A percentile compares a stretch with the other conserved stretches of the same genome.
Conservation (phyloP, 53 echinoderm and acorn worm genomes). For the Echinometra lucunter region DNA sequence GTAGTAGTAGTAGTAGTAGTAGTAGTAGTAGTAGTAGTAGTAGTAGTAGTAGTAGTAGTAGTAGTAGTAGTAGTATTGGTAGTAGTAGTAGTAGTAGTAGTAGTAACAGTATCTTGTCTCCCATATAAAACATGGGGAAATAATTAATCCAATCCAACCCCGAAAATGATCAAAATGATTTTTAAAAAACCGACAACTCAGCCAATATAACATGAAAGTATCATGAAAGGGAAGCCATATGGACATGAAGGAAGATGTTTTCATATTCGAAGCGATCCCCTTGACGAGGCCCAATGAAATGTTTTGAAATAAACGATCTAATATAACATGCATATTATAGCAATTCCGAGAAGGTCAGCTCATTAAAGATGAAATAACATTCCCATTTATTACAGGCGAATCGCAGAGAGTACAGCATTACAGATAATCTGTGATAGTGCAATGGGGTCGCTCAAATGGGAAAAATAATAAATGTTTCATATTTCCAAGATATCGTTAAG, state of each 20-base stretch:
- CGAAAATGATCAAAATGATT: neutral
- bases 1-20: too few species aligned
- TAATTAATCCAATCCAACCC: too few species aligned
- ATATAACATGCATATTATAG: neutral
- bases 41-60: too few species aligned
- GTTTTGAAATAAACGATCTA: neutral
- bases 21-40: too few species aligned
- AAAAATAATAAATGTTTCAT: neutral
- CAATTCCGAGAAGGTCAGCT: neutral
- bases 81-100: too few species aligned
- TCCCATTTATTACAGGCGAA: neutral
- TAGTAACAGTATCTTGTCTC: too few species aligned
- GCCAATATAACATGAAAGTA: neutral
- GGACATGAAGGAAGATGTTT: neutral
- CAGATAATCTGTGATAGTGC: neutral
- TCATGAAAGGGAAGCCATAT: neutral
- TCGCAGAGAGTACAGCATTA: neutral
- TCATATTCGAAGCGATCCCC: neutral
- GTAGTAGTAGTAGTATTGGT: too few species aligned
- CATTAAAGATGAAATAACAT: constrained; percentile 8
- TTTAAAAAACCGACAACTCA: neutral
- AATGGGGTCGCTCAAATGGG: neutral
- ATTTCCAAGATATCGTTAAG: neutral
- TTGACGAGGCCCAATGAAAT: neutral
- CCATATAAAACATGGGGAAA: too few species aligned